Percentiles rank a stretch among this genome's conserved stretches.
phyloP scores from a whole-genome alignment of 2,888 invertebrate species.

The Eudemis profundana region DNA sequence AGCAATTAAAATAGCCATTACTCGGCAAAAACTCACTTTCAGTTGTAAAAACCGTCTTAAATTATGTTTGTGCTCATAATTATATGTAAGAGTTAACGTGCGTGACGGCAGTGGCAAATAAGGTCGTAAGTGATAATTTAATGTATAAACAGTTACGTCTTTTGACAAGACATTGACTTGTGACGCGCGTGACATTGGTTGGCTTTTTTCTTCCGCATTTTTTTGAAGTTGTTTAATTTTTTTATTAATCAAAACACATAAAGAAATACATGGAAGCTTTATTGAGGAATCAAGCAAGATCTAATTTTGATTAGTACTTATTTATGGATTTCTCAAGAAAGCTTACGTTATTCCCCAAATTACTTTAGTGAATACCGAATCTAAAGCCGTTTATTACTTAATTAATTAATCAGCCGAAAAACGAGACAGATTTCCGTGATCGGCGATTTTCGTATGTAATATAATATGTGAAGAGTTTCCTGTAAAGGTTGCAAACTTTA shows the following conservation, averaged over 20 bases:
- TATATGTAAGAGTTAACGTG: constrained; percentile 34
- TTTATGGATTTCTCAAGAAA: too few relatives aligned
- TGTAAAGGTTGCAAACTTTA: background rate
- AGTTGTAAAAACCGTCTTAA: constrained; percentile 21
- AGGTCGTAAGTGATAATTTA: constrained; percentile 28
- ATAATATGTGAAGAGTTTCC: too few relatives aligned
- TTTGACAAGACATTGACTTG: constrained; percentile 24
- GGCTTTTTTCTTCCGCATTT: constrained; percentile 33
- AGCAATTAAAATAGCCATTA: constrained; percentile 36
- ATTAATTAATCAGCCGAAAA: too few relatives aligned
- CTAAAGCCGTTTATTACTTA: too few relatives aligned
- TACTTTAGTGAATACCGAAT: too few relatives aligned
- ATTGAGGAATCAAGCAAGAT: too few relatives aligned
- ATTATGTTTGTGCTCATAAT: constrained; percentile 26
- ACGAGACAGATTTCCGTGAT: too few relatives aligned
- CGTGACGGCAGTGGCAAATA: constrained; percentile 8
- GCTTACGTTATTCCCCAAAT: too few relatives aligned
- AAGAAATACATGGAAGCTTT: too few relatives aligned
- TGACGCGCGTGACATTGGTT: constrained; percentile 44
- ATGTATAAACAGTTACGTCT: constrained; percentile 10
- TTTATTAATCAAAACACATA: background rate
- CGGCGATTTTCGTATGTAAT: too few relatives aligned
- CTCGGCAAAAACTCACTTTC: constrained; percentile 37
- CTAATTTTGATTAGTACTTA: too few relatives aligned
- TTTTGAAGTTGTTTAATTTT: constrained; percentile 4